Percentiles rank a stretch among this genome's conserved stretches.
phyloP scores from a whole-genome alignment of 2,888 invertebrate genomes.

The Melipona bicolor region DNA sequence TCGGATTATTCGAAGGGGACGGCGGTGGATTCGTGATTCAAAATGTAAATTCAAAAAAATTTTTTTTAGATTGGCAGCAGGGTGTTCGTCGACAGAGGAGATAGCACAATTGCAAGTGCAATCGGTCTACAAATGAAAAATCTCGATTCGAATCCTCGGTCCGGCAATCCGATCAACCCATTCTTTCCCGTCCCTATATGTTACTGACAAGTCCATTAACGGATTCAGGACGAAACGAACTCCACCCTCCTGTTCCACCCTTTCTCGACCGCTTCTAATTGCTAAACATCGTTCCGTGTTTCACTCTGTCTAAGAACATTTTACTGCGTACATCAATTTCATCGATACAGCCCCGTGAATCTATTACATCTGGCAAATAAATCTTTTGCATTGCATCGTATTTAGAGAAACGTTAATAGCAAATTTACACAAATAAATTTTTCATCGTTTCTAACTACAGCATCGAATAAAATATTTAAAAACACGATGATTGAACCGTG shows the following conservation, averaged over 20 bases:
- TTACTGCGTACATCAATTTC: background rate
- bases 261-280: background rate
- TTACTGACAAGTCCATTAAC: slow-evolving; percentile 25
- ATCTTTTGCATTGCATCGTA: no score
- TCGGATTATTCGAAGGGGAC: no score
- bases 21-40: background rate
- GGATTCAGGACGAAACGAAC: slow-evolving; percentile 8
- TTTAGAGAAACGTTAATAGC: no score
- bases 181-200: slow-evolving; percentile 3
- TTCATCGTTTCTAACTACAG: no score
- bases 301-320: background rate
- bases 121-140: slow-evolving; percentile 1
- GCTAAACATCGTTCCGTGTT: slow-evolving; percentile 2
- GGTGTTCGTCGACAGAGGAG: background rate
- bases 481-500: no score
- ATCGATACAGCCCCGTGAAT: background rate
- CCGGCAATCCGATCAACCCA: slow-evolving; percentile 6
- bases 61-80: background rate
- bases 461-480: no score
- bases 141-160: slow-evolving; percentile 11
- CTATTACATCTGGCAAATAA: background rate
- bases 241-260: background rate
- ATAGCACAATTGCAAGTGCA: background rate
- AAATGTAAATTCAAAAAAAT: slow-evolving; percentile 4
- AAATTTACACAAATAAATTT: no score